Evolutionary conservation across 2,113 vertebrate species (phyloP).

Genomic region (Phaethornis superciliosus): DNA sequence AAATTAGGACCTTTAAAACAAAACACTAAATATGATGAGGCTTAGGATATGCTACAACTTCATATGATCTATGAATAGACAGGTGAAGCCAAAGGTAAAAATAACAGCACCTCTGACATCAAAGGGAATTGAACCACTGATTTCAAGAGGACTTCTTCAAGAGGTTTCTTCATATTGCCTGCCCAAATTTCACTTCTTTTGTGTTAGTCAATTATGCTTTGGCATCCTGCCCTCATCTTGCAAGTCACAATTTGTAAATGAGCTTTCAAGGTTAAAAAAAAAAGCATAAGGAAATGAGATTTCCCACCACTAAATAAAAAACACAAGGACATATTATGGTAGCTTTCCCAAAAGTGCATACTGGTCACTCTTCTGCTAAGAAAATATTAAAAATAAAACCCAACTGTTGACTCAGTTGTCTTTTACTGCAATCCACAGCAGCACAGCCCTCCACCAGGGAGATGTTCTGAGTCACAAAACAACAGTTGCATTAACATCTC

Average conservation of each 20-base stretch:
- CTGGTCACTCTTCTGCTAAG: neutral
- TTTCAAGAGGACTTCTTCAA: neutral
- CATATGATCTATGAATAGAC: neutral
- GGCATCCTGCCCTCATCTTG: neutral
- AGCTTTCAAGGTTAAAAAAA: conserved; percentile 17
- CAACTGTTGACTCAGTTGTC: neutral
- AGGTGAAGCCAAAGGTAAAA: neutral
- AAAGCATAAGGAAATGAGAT: neutral
- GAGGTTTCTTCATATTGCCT: neutral
- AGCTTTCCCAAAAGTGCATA: neutral
- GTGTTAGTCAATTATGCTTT: neutral
- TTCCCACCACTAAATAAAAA: neutral
- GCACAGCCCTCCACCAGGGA: neutral
- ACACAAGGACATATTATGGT: neutral
- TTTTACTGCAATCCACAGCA: neutral
- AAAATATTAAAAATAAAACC: neutral
- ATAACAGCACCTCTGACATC: neutral
- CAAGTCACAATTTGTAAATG: neutral
- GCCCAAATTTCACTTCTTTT: neutral
- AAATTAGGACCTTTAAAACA: neutral
- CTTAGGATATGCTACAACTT: neutral
- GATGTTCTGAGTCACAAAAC: neutral
- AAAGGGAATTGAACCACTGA: neutral
- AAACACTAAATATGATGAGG: neutral
- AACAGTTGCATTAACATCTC: rapidly evolving